Evolutionary conservation across 92 coral and sea anemone species (phyloP).

Genomic region (Zoanthus sociatus): DNA sequence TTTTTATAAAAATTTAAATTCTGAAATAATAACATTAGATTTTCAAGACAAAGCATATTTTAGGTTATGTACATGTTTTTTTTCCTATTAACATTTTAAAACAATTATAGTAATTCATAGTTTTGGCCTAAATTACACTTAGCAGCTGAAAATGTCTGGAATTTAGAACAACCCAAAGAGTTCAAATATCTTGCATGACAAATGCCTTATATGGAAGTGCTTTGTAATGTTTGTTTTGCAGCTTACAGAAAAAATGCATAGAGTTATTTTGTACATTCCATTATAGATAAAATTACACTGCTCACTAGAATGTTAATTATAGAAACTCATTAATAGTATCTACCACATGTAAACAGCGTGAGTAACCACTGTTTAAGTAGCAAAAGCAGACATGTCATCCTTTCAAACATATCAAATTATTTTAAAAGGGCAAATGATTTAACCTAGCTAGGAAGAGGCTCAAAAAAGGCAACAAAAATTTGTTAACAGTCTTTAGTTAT

Average conservation of each 20-base stretch:
- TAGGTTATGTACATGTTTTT: too few species aligned
- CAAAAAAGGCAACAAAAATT: too few species aligned
- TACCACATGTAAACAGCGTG: neutral
- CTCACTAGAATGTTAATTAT: conserved; percentile 1
- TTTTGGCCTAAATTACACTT: neutral
- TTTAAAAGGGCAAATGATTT: too few species aligned
- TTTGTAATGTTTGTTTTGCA: conserved; percentile 23
- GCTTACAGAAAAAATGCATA: neutral
- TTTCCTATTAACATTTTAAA: neutral
- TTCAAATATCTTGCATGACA: conserved; percentile 33
- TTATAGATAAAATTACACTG: neutral
- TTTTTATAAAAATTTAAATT: too few species aligned
- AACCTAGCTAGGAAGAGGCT: too few species aligned
- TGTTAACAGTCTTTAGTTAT: too few species aligned
- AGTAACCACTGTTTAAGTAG: neutral
- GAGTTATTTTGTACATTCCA: neutral
- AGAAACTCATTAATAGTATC: neutral
- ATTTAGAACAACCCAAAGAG: conserved; percentile 7
- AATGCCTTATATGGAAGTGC: conserved; percentile 21
- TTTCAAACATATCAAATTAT: too few species aligned
- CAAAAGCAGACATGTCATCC: too few species aligned
- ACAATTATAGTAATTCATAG: neutral
- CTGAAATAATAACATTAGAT: too few species aligned
- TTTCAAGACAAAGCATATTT: too few species aligned
- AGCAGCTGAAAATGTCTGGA: conserved; percentile 11